phyloP scores from a whole-genome alignment of 2,113 vertebrate genomes.

The Triplophysa rosa region DNA sequence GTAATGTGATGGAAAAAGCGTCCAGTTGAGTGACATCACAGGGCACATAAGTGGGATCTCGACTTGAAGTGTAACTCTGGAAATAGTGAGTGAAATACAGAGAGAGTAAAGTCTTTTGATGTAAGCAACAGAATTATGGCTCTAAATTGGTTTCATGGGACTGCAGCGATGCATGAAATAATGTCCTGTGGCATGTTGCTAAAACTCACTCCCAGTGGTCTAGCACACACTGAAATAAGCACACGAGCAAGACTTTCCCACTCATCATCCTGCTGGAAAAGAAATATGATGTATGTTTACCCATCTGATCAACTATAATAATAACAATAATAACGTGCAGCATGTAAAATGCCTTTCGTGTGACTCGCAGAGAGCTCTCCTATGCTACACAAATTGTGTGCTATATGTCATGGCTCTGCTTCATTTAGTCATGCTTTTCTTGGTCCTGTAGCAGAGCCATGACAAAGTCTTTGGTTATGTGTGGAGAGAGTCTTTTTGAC shows the following conservation, averaged over 20 bases:
- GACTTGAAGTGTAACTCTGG: constrained; percentile 14
- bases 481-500: too few relatives aligned
- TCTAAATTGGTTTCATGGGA: constrained; percentile 81
- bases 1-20: neutral
- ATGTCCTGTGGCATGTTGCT: constrained; percentile 78
- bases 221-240: constrained; percentile 65
- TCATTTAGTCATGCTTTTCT: too few relatives aligned
- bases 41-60: neutral
- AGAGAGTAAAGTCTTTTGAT: constrained; percentile 58
- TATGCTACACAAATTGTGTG: neutral
- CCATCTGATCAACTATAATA: constrained; percentile 15
- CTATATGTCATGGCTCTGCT: too few relatives aligned
- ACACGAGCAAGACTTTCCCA: constrained; percentile 38
- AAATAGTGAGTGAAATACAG: constrained; percentile 34
- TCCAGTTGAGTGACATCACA: constrained; percentile 7
- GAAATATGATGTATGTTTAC: neutral
- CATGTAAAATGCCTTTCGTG: neutral
- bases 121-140: constrained; percentile 69
- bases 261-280: constrained; percentile 36
- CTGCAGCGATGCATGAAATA: constrained; percentile 85
- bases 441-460: too few relatives aligned
- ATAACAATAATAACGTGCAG: neutral
- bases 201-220: constrained; percentile 71
- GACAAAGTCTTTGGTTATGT: too few relatives aligned
- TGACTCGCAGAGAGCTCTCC: constrained; percentile 16